phyloP scores from a whole-genome alignment of 2,888 invertebrate genomes.

The Sisyra nigra region DNA sequence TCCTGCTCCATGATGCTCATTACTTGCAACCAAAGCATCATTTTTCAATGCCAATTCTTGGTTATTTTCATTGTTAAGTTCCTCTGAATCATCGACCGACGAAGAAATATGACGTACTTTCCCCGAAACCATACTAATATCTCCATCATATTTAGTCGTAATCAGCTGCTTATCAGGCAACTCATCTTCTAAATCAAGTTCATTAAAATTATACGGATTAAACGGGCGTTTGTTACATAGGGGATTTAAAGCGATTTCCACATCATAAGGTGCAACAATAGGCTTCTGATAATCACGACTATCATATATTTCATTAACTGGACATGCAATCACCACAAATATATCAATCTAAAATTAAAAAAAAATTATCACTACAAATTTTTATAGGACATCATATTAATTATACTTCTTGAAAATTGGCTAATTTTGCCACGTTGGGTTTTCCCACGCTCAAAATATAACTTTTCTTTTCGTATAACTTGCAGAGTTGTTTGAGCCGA shows the following conservation, averaged over 20 bases:
- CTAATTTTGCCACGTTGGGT: conserved; percentile 85
- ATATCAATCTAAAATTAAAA: conserved; percentile 56
- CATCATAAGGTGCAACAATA: conserved; percentile 80
- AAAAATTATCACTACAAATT: conserved; percentile 10
- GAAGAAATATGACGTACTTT: conserved; percentile 34
- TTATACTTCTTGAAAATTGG: conserved; percentile 83
- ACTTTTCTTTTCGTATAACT: conserved; percentile 63
- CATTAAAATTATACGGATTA: conserved; percentile 52
- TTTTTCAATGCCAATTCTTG: conserved; percentile 24
- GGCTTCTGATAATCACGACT: conserved; percentile 79
- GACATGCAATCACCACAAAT: conserved; percentile 83
- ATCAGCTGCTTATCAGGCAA: conserved; percentile 27
- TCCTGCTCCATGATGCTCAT: conserved; percentile 40
- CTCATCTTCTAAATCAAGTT: conserved; percentile 43
- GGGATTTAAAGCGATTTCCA: conserved; percentile 66
- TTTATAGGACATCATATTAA: no score
- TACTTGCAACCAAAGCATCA: conserved; percentile 30
- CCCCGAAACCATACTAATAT: conserved; percentile 64
- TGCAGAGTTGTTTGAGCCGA: conserved; percentile 56
- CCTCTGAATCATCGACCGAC: conserved; percentile 22
- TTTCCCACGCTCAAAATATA: conserved; percentile 90
- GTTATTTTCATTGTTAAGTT: conserved; percentile 17
- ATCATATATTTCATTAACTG: conserved; percentile 74
- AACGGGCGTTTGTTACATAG: conserved; percentile 24
- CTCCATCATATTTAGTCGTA: conserved; percentile 22